Evolutionary conservation across 2,113 vertebrate species (phyloP).

Genomic region (Progne subis): DNA sequence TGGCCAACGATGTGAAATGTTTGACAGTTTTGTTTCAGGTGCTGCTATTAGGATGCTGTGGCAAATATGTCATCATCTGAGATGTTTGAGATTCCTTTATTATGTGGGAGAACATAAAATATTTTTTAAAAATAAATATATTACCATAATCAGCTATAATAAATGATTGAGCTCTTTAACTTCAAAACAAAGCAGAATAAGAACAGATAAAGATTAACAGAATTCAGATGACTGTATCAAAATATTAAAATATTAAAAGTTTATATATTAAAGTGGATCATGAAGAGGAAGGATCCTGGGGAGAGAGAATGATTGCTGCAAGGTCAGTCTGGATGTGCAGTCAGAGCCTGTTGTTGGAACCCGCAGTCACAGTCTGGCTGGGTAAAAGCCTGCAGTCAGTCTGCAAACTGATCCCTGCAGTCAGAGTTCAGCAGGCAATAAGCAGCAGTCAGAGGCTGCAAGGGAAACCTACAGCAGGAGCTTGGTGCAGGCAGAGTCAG

Average conservation of each 20-base stretch:
- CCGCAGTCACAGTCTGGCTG: too few species aligned
- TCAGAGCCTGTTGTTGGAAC: too few species aligned
- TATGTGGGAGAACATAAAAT: background rate
- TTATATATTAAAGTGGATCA: background rate
- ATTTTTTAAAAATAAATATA: background rate
- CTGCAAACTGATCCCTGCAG: too few species aligned
- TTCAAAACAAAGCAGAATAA: background rate
- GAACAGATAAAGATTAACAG: background rate
- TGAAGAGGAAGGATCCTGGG: background rate
- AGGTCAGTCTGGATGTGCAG: background rate
- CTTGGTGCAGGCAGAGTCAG: too few species aligned
- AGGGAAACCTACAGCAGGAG: too few species aligned
- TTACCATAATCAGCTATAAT: background rate
- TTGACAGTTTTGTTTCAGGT: background rate
- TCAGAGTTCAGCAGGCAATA: too few species aligned
- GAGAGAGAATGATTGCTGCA: background rate
- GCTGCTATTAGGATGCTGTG: background rate
- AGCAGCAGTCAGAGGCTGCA: too few species aligned
- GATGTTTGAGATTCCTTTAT: background rate
- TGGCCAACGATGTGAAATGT: background rate
- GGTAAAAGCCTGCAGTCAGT: too few species aligned
- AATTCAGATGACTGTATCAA: background rate
- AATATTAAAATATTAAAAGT: background rate
- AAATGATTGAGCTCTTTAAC: background rate
- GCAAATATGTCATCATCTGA: background rate